Evolutionary conservation across 2,888 invertebrate species (phyloP), one percentile per base, ranked within the genome.

Genomic region (Acleris sparsana): DNA sequence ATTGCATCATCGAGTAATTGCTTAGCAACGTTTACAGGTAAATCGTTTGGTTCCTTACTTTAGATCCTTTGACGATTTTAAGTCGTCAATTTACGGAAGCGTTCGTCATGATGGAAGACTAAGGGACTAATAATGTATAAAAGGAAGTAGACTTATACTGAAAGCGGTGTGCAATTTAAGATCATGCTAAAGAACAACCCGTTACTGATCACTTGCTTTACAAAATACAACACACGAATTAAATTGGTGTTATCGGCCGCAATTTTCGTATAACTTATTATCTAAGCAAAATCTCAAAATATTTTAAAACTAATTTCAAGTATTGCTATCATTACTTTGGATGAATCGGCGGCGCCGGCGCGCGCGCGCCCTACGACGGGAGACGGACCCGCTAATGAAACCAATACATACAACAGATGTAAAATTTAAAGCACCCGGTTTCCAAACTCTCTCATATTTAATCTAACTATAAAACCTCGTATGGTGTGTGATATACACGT

Each of bases 341-440:
- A 65, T 61, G 64, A 61, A 67, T 68, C 51, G 70, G 56, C 29
- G 62, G 67, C 69, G 18, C 44, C 7, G 43, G 18, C 53, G n/a
- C 16, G n/a, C n/a, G n/a, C n/a, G n/a, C n/a, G 39, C 39, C 74
- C 73, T 86, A 83, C 82, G 83, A 80, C 87, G 78, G 84, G 84
- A 86, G 39, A 85, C 83, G 63, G 63, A 85, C 84, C 83, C 74
- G 87, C 88, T 90, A 90, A 89, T 82, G 81, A 88, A 91, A 87
- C 83, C 79, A 89, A 85, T 85, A 85, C 83, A 80, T 89, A 88
- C 83, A 91, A 89, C 86, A 87, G 90, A 87, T 92, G 87, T 92
- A 89, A 86, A 92, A 86, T 92, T 90, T 92, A 91, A 90, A 92
- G 92, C 92, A 92, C 92, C 92, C 89, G 90, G 91, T 90, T 91